phyloP scores from a whole-genome alignment of 2,797 vertebrate genomes.

The Chelonia mydas region DNA sequence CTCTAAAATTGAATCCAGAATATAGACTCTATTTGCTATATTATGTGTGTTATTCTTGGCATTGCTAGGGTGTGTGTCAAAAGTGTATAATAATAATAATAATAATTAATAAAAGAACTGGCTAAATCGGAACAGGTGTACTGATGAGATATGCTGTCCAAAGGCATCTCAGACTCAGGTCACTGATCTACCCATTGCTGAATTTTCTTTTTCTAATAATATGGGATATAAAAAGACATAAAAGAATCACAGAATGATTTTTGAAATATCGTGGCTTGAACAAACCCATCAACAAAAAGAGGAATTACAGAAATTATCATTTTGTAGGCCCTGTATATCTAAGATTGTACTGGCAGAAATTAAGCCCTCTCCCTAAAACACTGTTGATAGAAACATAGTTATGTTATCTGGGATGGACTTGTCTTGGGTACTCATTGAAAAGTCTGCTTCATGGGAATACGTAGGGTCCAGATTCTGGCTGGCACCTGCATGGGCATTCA shows the following conservation, averaged over 20 bases:
- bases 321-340: not conserved
- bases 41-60: not conserved
- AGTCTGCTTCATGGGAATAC: not conserved
- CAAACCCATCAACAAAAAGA: not conserved
- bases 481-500: accelerated
- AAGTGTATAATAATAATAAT: constrained; percentile 3
- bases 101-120: not conserved
- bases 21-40: not conserved
- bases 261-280: not conserved
- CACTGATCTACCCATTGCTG: not conserved
- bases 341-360: not conserved
- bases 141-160: not conserved
- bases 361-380: not conserved
- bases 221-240: not conserved
- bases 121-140: not conserved
- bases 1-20: constrained; percentile 30
- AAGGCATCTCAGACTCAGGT: not conserved
- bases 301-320: not conserved
- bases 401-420: not conserved
- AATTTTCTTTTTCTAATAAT: not conserved
- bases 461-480: not conserved
- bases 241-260: not conserved
- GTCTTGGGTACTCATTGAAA: not conserved
- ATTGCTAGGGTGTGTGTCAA: not conserved
- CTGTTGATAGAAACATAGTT: not conserved